Evolutionary conservation across 2,797 vertebrate species (phyloP).

Genomic region (Alca torda): DNA sequence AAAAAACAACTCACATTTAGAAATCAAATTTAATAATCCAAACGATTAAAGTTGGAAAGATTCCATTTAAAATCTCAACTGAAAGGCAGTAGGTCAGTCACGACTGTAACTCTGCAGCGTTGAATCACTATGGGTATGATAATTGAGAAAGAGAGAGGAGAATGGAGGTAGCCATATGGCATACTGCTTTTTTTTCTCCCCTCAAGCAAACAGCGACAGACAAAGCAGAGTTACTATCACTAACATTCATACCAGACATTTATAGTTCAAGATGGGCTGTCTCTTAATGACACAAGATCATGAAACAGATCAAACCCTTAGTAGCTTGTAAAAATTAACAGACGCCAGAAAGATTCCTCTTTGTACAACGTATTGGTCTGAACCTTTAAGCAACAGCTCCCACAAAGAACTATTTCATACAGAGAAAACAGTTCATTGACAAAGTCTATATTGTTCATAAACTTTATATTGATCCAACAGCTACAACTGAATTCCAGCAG

Average conservation of each 20-base stretch:
- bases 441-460: neutral
- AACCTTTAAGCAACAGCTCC: neutral
- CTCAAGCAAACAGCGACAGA: neutral
- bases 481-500: neutral
- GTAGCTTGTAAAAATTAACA: neutral
- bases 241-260: neutral
- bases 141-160: neutral
- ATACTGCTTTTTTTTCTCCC: neutral
- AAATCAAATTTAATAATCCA: neutral
- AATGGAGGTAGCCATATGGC: neutral
- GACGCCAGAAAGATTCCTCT: neutral
- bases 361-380: neutral
- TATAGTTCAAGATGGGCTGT: slow-evolving; percentile 11
- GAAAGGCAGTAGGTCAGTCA: neutral
- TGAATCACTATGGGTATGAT: neutral
- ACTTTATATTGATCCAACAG: slow-evolving; percentile 20
- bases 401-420: neutral
- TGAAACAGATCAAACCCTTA: neutral
- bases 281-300: neutral
- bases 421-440: neutral
- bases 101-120: neutral
- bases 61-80: neutral
- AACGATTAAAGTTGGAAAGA: neutral
- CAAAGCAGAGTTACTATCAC: neutral
- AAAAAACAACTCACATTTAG: neutral